Percentiles rank a stretch among this genome's conserved stretches.
Evolutionary conservation across 2,888 invertebrate genomes (phyloP).

Genomic region (Celastrina argiolus): DNA sequence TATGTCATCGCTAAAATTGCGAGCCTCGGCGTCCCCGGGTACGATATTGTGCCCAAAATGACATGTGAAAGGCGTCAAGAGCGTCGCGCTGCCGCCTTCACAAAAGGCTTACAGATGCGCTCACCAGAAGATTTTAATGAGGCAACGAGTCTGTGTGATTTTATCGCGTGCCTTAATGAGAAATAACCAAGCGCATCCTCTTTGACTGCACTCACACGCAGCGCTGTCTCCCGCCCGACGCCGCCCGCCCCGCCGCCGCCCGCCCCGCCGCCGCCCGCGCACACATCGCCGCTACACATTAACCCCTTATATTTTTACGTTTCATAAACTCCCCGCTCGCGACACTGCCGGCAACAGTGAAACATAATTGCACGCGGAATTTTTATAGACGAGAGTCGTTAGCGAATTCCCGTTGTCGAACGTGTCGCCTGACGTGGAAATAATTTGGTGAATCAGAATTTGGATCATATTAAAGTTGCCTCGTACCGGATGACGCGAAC

Average conservation of each 20-base stretch:
- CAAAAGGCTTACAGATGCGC: slow-evolving; percentile 77
- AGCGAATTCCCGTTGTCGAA: not conserved
- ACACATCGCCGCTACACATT: slow-evolving; percentile 29
- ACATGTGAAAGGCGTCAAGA: slow-evolving; percentile 75
- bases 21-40: slow-evolving; percentile 50
- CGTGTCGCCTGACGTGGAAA: not conserved
- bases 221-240: slow-evolving; percentile 42
- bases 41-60: slow-evolving; percentile 73
- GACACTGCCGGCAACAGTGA: slow-evolving; percentile 30
- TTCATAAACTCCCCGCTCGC: slow-evolving; percentile 34
- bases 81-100: slow-evolving; percentile 63
- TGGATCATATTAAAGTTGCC: not conserved
- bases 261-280: slow-evolving; percentile 35
- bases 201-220: slow-evolving; percentile 61
- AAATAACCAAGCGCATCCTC: slow-evolving; percentile 76
- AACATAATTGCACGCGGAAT: slow-evolving; percentile 33
- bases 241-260: slow-evolving; percentile 35
- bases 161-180: slow-evolving; percentile 76
- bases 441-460: not conserved
- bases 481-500: slow-evolving; percentile 43
- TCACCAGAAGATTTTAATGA: slow-evolving; percentile 78
- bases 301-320: slow-evolving; percentile 38
- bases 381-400: slow-evolving; percentile 24
- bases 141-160: slow-evolving; percentile 77
- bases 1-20: slow-evolving; percentile 63